Percentiles rank a stretch among this genome's conserved stretches.
These are phyloP conservation scores for Acronicta alni DNA, from an alignment of 2,888 invertebrate species.

Conservation along the genomic window DNA sequence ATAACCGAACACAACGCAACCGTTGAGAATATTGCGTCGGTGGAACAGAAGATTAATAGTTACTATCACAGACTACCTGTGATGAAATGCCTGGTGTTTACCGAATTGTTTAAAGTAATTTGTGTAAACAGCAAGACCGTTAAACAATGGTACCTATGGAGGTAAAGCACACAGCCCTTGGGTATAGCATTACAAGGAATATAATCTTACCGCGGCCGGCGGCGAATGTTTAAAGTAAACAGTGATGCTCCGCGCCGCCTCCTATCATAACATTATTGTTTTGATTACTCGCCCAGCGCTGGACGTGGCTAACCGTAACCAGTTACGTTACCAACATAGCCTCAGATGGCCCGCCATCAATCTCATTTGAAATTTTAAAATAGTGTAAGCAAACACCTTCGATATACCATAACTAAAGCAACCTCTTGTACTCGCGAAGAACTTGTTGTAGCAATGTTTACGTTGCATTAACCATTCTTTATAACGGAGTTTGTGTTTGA, in stretches of 20 bases:
- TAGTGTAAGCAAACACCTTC: constrained; percentile 41
- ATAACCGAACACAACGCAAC: constrained; percentile 38
- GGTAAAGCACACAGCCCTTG: constrained; percentile 66
- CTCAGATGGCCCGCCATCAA: constrained; percentile 26
- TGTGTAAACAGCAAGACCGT: constrained; percentile 62
- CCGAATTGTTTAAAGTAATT: constrained; percentile 59
- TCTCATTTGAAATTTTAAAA: constrained; percentile 39
- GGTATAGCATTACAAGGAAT: constrained; percentile 75
- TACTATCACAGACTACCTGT: constrained; percentile 49
- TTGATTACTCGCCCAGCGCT: constrained; percentile 73
- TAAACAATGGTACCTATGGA: constrained; percentile 66
- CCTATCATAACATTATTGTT: constrained; percentile 87
- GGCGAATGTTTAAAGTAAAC: constrained; percentile 84
- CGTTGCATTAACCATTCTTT: constrained; percentile 40
- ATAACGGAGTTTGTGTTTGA: constrained; percentile 42
- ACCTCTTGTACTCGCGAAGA: constrained; percentile 22
- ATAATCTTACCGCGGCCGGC: constrained; percentile 73
- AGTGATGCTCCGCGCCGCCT: constrained; percentile 67
- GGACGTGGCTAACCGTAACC: constrained; percentile 52
- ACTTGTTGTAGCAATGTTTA: constrained; percentile 42
- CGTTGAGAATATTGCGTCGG: constrained; percentile 31
- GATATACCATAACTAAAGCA: constrained; percentile 48
- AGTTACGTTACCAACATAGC: constrained; percentile 37
- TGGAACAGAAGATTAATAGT: constrained; percentile 46
- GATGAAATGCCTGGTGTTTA: constrained; percentile 53